Evolutionary conservation across 2,113 vertebrate species (phyloP).

Genomic region (Puffinus mauretanicus): DNA sequence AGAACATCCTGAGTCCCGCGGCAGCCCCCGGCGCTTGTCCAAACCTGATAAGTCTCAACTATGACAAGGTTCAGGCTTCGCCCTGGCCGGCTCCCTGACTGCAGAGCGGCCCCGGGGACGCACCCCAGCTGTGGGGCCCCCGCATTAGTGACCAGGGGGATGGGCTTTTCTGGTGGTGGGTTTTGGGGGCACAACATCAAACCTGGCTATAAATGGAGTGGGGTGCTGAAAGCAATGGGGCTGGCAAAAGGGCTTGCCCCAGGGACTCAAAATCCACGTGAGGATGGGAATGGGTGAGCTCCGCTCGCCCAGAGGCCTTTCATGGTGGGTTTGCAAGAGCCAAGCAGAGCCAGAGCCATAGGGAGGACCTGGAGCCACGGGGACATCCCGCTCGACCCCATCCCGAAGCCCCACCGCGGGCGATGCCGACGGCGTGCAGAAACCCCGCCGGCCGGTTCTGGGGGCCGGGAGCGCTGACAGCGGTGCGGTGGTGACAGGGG

Average conservation of each 20-base stretch:
- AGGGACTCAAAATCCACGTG: neutral
- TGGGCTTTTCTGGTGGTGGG: neutral
- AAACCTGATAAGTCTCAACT: conserved; percentile 59
- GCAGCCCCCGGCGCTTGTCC: conserved; percentile 48
- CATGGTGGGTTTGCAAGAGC: neutral
- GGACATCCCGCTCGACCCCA: neutral
- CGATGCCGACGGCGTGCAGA: rapidly evolving
- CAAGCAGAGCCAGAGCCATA: neutral
- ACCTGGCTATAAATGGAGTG: neutral
- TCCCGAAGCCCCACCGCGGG: rapidly evolving
- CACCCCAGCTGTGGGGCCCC: neutral
- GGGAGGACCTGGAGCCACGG: neutral
- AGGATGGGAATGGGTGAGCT: neutral
- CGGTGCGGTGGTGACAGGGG: neutral
- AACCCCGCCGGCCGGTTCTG: neutral
- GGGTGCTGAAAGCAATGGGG: neutral
- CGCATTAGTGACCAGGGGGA: neutral
- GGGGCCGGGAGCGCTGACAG: neutral
- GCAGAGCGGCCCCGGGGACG: neutral
- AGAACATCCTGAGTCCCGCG: conserved; percentile 35
- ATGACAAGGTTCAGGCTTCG: conserved; percentile 45
- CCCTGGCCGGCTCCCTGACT: neutral
- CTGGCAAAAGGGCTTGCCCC: neutral
- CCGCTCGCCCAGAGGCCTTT: neutral
- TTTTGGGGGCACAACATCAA: neutral